Base-by-base conservation (phyloP, 2,888 invertebrate genomes). In the Lamproptera curius region DNA sequence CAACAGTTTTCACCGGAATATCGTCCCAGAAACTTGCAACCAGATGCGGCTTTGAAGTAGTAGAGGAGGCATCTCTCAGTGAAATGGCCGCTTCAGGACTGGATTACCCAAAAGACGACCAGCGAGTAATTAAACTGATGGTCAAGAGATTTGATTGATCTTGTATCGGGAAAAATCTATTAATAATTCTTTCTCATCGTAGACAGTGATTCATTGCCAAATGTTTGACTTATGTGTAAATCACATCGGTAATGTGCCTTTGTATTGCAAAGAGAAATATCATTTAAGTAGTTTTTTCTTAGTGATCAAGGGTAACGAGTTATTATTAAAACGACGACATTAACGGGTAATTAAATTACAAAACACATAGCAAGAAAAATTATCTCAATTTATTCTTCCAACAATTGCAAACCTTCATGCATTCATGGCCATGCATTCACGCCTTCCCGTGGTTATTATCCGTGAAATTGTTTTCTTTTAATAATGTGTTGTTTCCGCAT, bases 1-100 rank as follows among this genome's bases (percentile, higher is more conserved):
- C 70, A 0, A 81, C 82, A 1, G 60, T 82, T 0, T 85, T 85
- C 63, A 74, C 76, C 0, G 78, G 79, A 0, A 62, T 70, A 0
- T 76, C 74, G 0, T 76, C 84, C 0, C 83, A 83, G 56, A 73
- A 63, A 31, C 60, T 67, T 0, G 84, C 83, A 0, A 56, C 51
- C 0, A 59, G 60, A 0, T 65, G 65, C 11, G 83, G 80, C 0
- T 84, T 78, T 59, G 37, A 46, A 0, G 67, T 71, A 0, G 59
- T 72, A 0, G 56, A 60, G 0, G 67, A 67, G 0, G 52, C 66
- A 0, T 48, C 70, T 1, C 52, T 73, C 16, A 63, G 52, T 1
- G 76, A 83, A n/a, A 43, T 80, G 0, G 70, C 70, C 0, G 70
- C 74, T 0, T 40, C 55, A 0, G 84, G 82, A 0, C 42, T 80